These are phyloP conservation scores for Ceriagrion tenellum DNA, from an alignment of 2,888 invertebrate genomes.

Conservation along the genomic window DNA sequence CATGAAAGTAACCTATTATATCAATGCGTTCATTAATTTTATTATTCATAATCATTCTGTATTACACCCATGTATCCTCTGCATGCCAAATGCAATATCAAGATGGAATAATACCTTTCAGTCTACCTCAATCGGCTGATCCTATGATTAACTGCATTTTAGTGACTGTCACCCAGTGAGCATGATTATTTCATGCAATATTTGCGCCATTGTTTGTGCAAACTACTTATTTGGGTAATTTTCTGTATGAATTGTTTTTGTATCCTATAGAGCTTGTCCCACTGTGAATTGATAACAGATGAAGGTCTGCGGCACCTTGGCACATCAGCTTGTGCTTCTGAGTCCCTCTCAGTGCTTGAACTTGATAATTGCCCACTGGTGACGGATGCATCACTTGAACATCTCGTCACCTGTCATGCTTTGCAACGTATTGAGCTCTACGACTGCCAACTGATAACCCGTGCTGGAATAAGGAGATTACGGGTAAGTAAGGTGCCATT, in stretches of 20 bases:
- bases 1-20: too few species aligned
- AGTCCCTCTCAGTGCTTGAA: slow-evolving; percentile 95
- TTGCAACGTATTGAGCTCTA: slow-evolving; percentile 98
- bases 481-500: slow-evolving; percentile 83
- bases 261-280: slow-evolving; percentile 92
- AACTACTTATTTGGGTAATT: too few species aligned
- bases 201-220: too few species aligned
- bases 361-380: slow-evolving; percentile 99
- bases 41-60: too few species aligned
- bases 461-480: slow-evolving; percentile 96
- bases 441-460: slow-evolving; percentile 99
- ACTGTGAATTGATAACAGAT: slow-evolving; percentile 99
- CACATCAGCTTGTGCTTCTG: slow-evolving; percentile 95
- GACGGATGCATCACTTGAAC: slow-evolving; percentile 97
- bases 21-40: too few species aligned
- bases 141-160: too few species aligned
- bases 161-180: too few species aligned
- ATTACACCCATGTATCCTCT: too few species aligned
- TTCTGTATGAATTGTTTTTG: slow-evolving; percentile 16
- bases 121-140: too few species aligned
- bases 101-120: too few species aligned
- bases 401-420: slow-evolving; percentile 94
- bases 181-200: too few species aligned
- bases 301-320: slow-evolving; percentile 97
- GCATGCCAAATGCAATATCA: too few species aligned